phyloP scores from a whole-genome alignment of 2,113 vertebrate genomes.

The Tympanuchus pallidicinctus region DNA sequence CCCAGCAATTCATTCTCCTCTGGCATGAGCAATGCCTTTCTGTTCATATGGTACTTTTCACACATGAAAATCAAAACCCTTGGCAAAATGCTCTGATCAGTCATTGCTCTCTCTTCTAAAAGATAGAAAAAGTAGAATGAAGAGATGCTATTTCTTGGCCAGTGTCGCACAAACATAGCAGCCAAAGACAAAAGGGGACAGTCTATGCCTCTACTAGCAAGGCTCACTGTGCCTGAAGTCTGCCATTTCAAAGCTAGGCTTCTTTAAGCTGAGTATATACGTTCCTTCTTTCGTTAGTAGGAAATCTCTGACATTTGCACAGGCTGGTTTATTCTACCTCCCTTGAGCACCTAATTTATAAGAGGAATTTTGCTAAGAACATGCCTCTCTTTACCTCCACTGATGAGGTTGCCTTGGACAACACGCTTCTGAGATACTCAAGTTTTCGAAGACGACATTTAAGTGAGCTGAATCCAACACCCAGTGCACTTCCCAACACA shows the following conservation, averaged over 20 bases:
- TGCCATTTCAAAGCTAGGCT: background rate
- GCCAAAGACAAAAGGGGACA: background rate
- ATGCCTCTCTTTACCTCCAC: background rate
- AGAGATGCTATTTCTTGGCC: background rate
- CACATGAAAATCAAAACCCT: background rate
- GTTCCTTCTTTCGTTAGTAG: background rate
- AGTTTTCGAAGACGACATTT: background rate
- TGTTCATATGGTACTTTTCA: background rate
- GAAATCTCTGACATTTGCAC: background rate
- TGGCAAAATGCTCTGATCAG: background rate
- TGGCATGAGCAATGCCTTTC: rapidly evolving
- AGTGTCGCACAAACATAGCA: background rate
- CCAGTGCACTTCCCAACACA: background rate
- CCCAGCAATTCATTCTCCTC: background rate
- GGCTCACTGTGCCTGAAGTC: background rate
- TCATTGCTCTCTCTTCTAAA: background rate
- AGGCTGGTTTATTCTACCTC: background rate
- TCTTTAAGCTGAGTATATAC: background rate
- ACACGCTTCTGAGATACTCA: background rate
- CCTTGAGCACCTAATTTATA: background rate
- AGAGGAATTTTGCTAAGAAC: background rate
- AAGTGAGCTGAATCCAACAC: background rate
- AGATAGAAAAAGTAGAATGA: background rate
- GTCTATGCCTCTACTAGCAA: background rate
- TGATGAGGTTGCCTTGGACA: background rate